A percentile compares a stretch with the other conserved stretches of the same genome.
Conservation (phyloP, 2,797 vertebrate genomes). For the Podarcis siculus region DNA sequence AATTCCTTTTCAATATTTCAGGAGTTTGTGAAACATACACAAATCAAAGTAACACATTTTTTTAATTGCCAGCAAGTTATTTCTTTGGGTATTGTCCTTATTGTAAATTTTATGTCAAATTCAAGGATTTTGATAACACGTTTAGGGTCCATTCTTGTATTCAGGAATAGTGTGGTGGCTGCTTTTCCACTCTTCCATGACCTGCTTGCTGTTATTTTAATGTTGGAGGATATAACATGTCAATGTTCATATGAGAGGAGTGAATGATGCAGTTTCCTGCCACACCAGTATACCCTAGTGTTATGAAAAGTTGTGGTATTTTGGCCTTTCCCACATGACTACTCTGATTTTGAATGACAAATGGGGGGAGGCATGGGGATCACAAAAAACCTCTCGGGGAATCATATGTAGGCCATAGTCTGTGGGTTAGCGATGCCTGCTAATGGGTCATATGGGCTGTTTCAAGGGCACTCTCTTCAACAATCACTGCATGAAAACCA, state of each 20-base stretch:
- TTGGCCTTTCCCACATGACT: background rate
- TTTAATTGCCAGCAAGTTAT: background rate
- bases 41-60: background rate
- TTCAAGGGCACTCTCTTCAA: too few species aligned
- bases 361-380: too few species aligned
- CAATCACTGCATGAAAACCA: too few species aligned
- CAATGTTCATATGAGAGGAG: background rate
- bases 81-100: background rate
- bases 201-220: background rate
- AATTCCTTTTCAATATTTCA: background rate
- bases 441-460: too few species aligned
- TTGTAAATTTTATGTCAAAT: background rate
- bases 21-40: background rate
- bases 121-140: background rate
- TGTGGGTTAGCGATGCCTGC: too few species aligned
- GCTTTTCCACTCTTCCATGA: background rate
- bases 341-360: background rate
- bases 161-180: background rate
- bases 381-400: too few species aligned
- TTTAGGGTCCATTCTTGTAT: background rate
- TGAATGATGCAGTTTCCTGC: background rate
- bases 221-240: background rate
- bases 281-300: background rate
- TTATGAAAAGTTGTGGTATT: background rate
- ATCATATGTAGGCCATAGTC: too few species aligned